Evolutionary conservation across 2,888 invertebrate species (phyloP).

Genomic region (Bellardia bayeri): DNA sequence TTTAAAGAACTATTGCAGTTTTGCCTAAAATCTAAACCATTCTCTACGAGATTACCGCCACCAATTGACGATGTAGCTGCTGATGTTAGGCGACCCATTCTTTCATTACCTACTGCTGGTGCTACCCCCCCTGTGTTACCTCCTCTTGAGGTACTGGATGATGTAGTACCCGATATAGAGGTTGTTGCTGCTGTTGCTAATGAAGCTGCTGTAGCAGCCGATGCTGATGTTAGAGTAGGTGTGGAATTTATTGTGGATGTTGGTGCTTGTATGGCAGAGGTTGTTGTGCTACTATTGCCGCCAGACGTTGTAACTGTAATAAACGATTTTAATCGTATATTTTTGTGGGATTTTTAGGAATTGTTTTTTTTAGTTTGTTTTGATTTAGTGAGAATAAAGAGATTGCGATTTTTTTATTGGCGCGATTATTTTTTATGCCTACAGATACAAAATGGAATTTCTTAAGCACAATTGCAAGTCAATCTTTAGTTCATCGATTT

Average conservation of each 20-base stretch:
- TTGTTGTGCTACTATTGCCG: conserved; percentile 66
- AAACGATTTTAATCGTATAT: conserved; percentile 39
- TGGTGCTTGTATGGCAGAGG: conserved; percentile 67
- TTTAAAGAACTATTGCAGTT: conserved; percentile 67
- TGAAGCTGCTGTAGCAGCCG: conserved; percentile 75
- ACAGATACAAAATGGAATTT: no score
- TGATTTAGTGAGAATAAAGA: conserved; percentile 17
- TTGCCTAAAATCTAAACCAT: conserved; percentile 81
- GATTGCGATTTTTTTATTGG: conserved; percentile 1
- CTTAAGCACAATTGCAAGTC: no score
- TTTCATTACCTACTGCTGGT: conserved; percentile 36
- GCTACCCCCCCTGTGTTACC: conserved; percentile 41
- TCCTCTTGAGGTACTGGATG: conserved; percentile 58
- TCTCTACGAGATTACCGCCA: conserved; percentile 75
- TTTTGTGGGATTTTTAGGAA: conserved; percentile 2
- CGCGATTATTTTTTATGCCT: no score
- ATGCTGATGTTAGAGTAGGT: conserved; percentile 72
- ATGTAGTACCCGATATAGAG: conserved; percentile 74
- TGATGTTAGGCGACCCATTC: conserved; percentile 61
- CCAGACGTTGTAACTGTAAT: conserved; percentile 61
- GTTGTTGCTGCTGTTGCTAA: conserved; percentile 76
- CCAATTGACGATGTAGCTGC: conserved; percentile 55
- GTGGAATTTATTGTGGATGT: conserved; percentile 72
- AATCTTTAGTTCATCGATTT: no score
- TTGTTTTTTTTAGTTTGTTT: background rate